Conservation (phyloP, 2,113 vertebrate species). For the Pterocles gutturalis region DNA sequence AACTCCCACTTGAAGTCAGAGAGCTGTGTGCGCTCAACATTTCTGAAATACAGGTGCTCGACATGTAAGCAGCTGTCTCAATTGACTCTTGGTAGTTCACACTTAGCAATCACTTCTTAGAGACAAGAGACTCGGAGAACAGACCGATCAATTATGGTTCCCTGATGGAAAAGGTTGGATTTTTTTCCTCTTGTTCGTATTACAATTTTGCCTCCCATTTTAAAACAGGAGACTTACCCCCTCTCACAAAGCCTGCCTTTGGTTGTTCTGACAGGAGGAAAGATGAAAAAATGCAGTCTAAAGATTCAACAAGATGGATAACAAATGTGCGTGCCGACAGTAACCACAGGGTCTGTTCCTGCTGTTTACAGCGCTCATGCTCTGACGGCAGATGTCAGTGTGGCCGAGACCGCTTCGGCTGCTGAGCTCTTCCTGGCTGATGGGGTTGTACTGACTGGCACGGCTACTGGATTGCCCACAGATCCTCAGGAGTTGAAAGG, state of each 20-base stretch:
- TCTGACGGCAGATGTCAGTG: conserved; percentile 83
- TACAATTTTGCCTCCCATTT: rapidly evolving
- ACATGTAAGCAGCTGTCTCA: not conserved
- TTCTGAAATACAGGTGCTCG: not conserved
- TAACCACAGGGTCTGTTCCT: not conserved
- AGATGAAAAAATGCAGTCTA: not conserved
- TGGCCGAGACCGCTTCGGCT: conserved; percentile 79
- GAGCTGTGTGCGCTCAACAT: not conserved
- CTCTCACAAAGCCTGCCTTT: not conserved
- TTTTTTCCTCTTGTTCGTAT: rapidly evolving
- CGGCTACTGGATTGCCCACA: conserved; percentile 78
- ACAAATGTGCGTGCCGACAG: not conserved
- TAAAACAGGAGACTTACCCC: not conserved
- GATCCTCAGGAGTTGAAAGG: conserved; percentile 81
- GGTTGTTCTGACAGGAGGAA: not conserved
- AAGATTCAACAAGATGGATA: not conserved
- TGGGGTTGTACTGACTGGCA: conserved; percentile 85
- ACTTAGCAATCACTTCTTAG: not conserved
- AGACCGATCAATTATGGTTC: rapidly evolving
- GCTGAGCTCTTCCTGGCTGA: conserved; percentile 89
- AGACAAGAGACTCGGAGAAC: not conserved
- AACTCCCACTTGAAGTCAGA: conserved; percentile 8
- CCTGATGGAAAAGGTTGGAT: not conserved
- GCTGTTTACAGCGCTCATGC: conserved; percentile 81
- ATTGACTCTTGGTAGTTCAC: not conserved